Base-by-base conservation (phyloP, 2,113 vertebrate species). In the Oplegnathus fasciatus region DNA sequence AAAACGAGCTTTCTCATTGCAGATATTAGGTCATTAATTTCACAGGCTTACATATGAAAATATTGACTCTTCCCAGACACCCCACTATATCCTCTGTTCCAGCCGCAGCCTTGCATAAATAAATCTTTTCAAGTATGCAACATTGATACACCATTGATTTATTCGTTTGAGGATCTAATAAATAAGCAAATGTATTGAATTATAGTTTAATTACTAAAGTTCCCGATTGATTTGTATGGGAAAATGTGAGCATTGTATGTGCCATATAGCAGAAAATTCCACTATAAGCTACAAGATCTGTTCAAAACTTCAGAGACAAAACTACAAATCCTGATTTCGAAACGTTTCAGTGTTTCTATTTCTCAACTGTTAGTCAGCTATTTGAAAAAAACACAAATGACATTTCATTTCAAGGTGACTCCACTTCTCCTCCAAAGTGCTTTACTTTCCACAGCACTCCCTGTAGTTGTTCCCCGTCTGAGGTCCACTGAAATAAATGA, bases 11-110 rank as follows among this genome's bases (percentile, higher is more conserved):
- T 93, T 93, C 92, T 94, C 92, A 92, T 93, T 91, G 92, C 88
- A 94, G 93, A 93, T 94, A 94, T 94, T 92, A 94, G 93, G 91
- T 93, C 94, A 94, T 95, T 96, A 91, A 95, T 95, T 95, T 95
- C 91, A 93, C 88, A 93, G 92, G 88, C 93, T 95, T 95, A 95
- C 94, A 95, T 94, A 92, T 95, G 93, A 94, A 95, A 95, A 93
- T 95, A 96, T 96, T 92, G 95, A 95, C 92, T 90, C 94, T 95
- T 96, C 95, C 93, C 94, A 95, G 91, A 93, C 89, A 90, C 85
- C 85, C 54, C 80, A 46, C 68, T 89, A 89, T 88, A 92, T 90
- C 82, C 88, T 88, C 89, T 58, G 84, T 80, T 77, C 88, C 88
- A 73, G 86, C 90, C 52, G 22, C 77, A 44, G 80, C 87, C 84